Base-by-base conservation (phyloP, 2,797 vertebrate genomes). In the Loriculus beryllinus region DNA sequence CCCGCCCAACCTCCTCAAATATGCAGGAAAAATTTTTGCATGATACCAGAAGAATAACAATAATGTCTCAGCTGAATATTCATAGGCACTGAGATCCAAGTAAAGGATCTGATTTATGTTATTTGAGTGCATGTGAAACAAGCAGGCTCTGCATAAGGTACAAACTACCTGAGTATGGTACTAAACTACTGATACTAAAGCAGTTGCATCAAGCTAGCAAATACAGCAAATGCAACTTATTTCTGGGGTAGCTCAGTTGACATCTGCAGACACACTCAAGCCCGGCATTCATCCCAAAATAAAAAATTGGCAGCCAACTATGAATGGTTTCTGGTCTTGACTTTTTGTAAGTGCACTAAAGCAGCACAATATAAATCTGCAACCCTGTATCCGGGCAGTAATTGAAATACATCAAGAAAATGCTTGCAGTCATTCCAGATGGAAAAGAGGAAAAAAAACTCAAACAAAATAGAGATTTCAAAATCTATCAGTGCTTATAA, bases 331-430 rank as follows among this genome's bases (percentile, higher is more conserved):
- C 93, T 95, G 79, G 80, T 80, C 90, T 78, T 94, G 92, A 90
- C 96, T 96, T 95, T 87, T 82, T 87, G 70, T 90, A 83, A 91
- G 88, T 93, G 75, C n/a, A 20, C 67, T 90, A 67, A 90, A 93
- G 60, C 54, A 92, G 75, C 83, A 88, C 69, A 86, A 51, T 71
- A 96, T 97, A 97, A 97, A 97, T 96, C 95, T 91, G 86, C 77
- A 95, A 77, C 56, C 51, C 82, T 93, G 89, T 85, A 95, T 96
- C 95, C 33, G 29, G 87, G 40, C 89, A 88, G 70, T 88, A 92
- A 96, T 72, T 86, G 68, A 90, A 96, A 88, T 52, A 84, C 43
- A 94, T 65, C 35, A 81, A 62, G 57, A 88, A 96, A 95, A 91
- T 47, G 72, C 54, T 81, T 82, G 91, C 82, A 92, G 80, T 65